Evolutionary conservation across 2,888 invertebrate genomes (phyloP), one percentile per base, ranked within the genome.

Genomic region (Tuta absoluta): DNA sequence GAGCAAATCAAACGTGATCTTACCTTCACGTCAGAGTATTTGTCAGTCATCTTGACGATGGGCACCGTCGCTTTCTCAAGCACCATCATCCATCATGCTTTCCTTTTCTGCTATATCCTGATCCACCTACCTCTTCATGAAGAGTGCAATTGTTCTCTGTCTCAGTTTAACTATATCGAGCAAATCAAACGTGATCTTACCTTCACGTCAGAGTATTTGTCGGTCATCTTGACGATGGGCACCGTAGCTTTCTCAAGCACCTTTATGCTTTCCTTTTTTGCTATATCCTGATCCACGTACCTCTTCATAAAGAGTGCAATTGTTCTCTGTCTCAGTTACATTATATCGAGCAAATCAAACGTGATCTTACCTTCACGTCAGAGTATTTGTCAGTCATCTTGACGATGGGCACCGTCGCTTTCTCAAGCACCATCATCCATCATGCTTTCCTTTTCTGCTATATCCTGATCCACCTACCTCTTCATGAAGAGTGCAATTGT

Each of bases 231-330:
- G 71, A 99, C 97, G 79, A 99, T 99, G 75, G 99, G 99, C 75
- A 99, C 99, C 63, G 98, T 97, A 67, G 99, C 99, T 91, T 98
- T 98, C 91, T 99, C 98, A 74, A 99, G 93, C 77, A 99, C 98
- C 93, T 98, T 98, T 84, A 99, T 96, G 80, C 96, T 95, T 80
- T 95, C 94, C 79, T 95, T 95, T 82, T 97, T 96, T 63, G 98
- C 98, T 72, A 99, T 96, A 79, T 96, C 96, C 82, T 96, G 95
- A 75, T 96, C 96, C 70, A 98, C 93, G 77, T 99, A 93, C 33
- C 33, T 95, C 91, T 98, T 97, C 79, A 99, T 93, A 57, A 98
- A n/a, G n/a, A n/a, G n/a, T n/a, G n/a, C n/a, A n/a, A n/a, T n/a
- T n/a, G n/a, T n/a, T 98, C 86, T 97, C 12, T 37, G 12, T 45